A percentile compares a stretch with the other conserved stretches of the same genome.
Evolutionary conservation across 1,140 invertebrate species (phyloP).

Genomic region (Panagrolaimus sp.): DNA sequence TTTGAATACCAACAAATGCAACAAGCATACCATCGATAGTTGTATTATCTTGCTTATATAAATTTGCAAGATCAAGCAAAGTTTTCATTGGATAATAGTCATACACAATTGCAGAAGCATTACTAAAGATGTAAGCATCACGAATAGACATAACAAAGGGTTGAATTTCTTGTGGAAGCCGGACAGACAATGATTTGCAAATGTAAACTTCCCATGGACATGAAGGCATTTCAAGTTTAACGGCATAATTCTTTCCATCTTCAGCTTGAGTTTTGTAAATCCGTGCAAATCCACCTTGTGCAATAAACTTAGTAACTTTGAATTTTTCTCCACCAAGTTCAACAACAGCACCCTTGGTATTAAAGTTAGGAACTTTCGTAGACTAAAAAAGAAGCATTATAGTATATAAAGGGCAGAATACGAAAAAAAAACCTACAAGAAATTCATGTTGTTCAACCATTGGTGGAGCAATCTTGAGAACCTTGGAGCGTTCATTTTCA

Average conservation of each 20-base stretch:
- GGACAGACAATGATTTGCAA: conserved; percentile 11
- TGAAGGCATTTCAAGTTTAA: conserved; percentile 36
- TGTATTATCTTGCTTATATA: conserved; percentile 24
- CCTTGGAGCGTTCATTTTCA: not conserved
- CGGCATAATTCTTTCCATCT: conserved; percentile 20
- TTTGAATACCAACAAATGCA: conserved; percentile 31
- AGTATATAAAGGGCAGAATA: not conserved
- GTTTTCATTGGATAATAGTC: conserved; percentile 36
- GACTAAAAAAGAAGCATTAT: not conserved
- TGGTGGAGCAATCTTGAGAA: not conserved
- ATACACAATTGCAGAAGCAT: conserved; percentile 42
- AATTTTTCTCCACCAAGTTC: conserved; percentile 37
- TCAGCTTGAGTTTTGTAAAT: conserved; percentile 29
- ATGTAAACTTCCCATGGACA: conserved; percentile 45
- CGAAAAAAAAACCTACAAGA: not conserved
- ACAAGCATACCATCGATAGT: conserved; percentile 27
- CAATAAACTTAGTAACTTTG: conserved; percentile 26
- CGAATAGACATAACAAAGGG: conserved; percentile 30
- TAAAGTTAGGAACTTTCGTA: not conserved
- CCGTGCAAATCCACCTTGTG: conserved; percentile 39
- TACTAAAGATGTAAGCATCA: conserved; percentile 35
- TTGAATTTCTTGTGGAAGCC: not conserved
- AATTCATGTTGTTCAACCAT: not conserved
- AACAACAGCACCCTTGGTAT: not conserved
- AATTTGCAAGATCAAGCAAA: conserved; percentile 32